Conservation (phyloP, 2,888 invertebrate species). For the Daptonema setosum region DNA sequence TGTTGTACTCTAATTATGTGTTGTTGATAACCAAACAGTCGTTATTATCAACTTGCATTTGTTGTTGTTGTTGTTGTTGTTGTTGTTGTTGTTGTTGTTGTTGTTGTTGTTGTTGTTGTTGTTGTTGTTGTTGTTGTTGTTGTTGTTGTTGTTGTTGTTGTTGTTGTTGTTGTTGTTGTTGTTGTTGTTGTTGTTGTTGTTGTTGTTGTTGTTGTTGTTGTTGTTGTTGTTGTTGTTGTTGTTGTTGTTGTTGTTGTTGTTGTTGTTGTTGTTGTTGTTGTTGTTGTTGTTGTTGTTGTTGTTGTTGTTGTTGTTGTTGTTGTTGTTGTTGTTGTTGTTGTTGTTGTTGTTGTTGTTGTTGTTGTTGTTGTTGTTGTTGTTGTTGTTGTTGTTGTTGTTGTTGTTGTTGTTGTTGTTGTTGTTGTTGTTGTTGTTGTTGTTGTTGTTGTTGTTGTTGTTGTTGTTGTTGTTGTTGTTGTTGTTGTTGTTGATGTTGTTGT, state of each 20-base stretch:
- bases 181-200: not conserved
- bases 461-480: no score
- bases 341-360: not conserved
- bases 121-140: not conserved
- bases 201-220: not conserved
- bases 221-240: not conserved
- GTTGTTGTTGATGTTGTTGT: no score
- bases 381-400: not conserved
- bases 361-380: not conserved
- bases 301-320: not conserved
- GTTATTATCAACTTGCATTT: no score
- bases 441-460: constrained; percentile 13
- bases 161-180: not conserved
- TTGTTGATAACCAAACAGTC: no score
- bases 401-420: not conserved
- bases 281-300: not conserved
- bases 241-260: not conserved
- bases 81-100: not conserved
- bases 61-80: no score
- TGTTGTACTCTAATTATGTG: no score
- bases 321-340: not conserved
- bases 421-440: not conserved
- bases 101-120: not conserved
- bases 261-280: not conserved
- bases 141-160: not conserved